Evolutionary conservation across 2,888 invertebrate genomes (phyloP).

Genomic region (Girardia tigrina): DNA sequence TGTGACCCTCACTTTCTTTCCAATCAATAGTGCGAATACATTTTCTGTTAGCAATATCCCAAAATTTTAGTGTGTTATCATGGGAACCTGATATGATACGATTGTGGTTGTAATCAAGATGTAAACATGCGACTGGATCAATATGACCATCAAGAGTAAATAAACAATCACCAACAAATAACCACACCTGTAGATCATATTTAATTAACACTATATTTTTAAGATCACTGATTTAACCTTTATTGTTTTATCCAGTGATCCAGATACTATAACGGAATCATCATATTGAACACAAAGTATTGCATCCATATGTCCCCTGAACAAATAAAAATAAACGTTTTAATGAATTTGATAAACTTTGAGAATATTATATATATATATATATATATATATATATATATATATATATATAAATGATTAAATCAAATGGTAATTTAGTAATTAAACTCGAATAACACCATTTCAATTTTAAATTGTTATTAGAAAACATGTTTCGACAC

Average conservation of each 20-base stretch:
- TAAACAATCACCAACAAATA: conserved; percentile 48
- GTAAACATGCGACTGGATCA: conserved; percentile 53
- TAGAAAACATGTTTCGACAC: too few relatives aligned
- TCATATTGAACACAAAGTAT: conserved; percentile 48
- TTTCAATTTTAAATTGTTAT: too few relatives aligned
- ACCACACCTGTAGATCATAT: conserved; percentile 49
- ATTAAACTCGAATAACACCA: too few relatives aligned
- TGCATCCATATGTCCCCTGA: conserved; percentile 38
- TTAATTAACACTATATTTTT: background rate
- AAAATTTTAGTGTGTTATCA: conserved; percentile 53
- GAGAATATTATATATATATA: too few relatives aligned
- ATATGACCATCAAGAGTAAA: conserved; percentile 52
- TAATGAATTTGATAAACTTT: too few relatives aligned
- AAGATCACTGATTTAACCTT: conserved; percentile 43
- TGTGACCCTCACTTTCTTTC: conserved; percentile 55
- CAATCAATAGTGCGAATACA: conserved; percentile 53
- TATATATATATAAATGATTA: too few relatives aligned
- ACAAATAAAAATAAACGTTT: conserved; percentile 21
- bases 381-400: too few relatives aligned
- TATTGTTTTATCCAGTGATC: conserved; percentile 52
- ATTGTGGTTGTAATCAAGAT: conserved; percentile 48
- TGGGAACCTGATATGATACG: conserved; percentile 53
- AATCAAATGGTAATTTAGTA: too few relatives aligned
- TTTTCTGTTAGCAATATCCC: conserved; percentile 50
- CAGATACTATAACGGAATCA: conserved; percentile 44